Evolutionary conservation across 2,888 invertebrate genomes (phyloP).

Genomic region (Athalia rosae): DNA sequence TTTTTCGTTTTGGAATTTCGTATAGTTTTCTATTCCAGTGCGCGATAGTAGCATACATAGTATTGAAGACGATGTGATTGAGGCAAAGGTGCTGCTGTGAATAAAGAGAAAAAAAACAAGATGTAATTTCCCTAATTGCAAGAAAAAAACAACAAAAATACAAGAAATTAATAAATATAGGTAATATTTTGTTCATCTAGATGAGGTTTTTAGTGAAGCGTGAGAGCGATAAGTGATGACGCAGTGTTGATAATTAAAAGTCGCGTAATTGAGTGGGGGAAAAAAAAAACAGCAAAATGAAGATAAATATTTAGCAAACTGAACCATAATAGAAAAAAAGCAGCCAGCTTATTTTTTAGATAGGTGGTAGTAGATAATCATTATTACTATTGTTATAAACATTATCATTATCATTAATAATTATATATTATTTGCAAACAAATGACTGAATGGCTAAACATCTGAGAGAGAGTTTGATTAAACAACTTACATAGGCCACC

Average conservation of each 20-base stretch:
- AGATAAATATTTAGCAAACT: background rate
- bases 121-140: no score
- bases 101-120: background rate
- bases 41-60: slow-evolving; percentile 6
- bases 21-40: background rate
- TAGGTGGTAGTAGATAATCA: slow-evolving; percentile 45
- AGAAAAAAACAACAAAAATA: background rate
- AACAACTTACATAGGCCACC: slow-evolving; percentile 68
- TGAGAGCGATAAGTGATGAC: slow-evolving; percentile 50
- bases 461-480: slow-evolving; percentile 55
- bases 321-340: background rate
- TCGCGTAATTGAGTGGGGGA: slow-evolving; percentile 10
- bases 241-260: background rate
- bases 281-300: background rate
- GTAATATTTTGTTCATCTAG: background rate
- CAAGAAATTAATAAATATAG: background rate
- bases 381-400: slow-evolving; percentile 53
- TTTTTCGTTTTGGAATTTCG: background rate
- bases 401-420: slow-evolving; percentile 48
- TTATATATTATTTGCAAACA: slow-evolving; percentile 50
- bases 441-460: slow-evolving; percentile 54
- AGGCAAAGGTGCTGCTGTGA: slow-evolving; percentile 50
- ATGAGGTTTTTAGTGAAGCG: slow-evolving; percentile 62
- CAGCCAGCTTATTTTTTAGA: background rate
- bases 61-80: slow-evolving; percentile 63